These are phyloP conservation scores for Chalcis sispes DNA, from an alignment of 2,888 invertebrate species.

Conservation along the genomic window DNA sequence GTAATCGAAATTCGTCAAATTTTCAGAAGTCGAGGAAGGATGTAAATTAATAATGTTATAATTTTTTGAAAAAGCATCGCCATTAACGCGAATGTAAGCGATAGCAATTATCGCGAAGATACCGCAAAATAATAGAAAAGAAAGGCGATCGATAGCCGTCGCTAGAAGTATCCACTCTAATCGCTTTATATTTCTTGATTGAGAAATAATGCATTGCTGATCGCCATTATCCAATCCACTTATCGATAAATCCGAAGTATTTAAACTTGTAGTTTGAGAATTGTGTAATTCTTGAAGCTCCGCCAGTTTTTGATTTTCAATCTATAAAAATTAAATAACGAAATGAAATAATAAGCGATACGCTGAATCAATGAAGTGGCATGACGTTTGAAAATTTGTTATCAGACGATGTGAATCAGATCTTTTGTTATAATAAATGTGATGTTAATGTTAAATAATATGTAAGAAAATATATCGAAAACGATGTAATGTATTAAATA, in stretches of 20 bases:
- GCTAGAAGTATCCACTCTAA: conserved; percentile 53
- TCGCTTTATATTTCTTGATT: conserved; percentile 26
- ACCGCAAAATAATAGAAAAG: conserved; percentile 42
- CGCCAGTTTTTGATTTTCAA: conserved; percentile 45
- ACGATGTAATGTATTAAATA: too few species aligned
- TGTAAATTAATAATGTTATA: conserved; percentile 2
- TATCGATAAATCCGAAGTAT: conserved; percentile 28
- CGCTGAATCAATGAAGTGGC: too few species aligned
- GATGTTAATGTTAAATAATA: too few species aligned
- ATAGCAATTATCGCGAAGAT: conserved; percentile 40
- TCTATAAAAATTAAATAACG: conserved; percentile 22
- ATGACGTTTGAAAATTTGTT: too few species aligned
- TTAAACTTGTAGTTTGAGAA: not conserved
- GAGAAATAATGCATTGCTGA: conserved; percentile 40
- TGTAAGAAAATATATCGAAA: too few species aligned
- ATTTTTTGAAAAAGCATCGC: conserved; percentile 31
- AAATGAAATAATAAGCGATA: too few species aligned
- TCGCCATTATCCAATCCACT: conserved; percentile 40
- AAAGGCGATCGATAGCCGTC: conserved; percentile 49
- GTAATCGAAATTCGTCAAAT: conserved; percentile 10
- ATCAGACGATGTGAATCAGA: too few species aligned
- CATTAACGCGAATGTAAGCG: conserved; percentile 33
- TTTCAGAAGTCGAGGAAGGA: conserved; percentile 3
- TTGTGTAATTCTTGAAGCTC: conserved; percentile 33
- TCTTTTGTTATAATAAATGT: too few species aligned